These are phyloP conservation scores for Dasypolia templi DNA, from an alignment of 2,888 invertebrate genomes.

Conservation along the genomic window DNA sequence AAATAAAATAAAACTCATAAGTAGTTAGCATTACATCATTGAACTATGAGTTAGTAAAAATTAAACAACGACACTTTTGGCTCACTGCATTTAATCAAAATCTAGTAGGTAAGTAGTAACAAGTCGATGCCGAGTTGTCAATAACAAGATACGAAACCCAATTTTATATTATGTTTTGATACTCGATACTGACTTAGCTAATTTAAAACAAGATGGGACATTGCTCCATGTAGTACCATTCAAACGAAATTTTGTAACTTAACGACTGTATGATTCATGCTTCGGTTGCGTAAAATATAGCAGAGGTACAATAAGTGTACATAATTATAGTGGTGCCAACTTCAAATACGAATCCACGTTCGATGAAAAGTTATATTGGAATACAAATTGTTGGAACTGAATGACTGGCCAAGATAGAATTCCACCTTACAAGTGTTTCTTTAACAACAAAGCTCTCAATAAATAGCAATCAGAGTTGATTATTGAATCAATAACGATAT, in stretches of 20 bases:
- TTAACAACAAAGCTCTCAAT: conserved; percentile 64
- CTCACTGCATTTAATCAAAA: conserved; percentile 51
- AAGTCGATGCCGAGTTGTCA: conserved; percentile 49
- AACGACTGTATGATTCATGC: conserved; percentile 74
- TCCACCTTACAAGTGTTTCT: conserved; percentile 32
- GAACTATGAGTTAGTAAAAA: conserved; percentile 29
- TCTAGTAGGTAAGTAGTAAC: conserved; percentile 15
- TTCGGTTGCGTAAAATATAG: conserved; percentile 73
- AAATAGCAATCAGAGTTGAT: conserved; percentile 72
- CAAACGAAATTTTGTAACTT: conserved; percentile 68
- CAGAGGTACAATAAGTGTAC: conserved; percentile 66
- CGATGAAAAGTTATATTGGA: conserved; percentile 31
- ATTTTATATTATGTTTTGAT: conserved; percentile 65
- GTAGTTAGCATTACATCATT: conserved; percentile 21
- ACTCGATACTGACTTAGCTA: conserved; percentile 53
- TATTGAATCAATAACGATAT: conserved; percentile 68
- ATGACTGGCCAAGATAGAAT: conserved; percentile 29
- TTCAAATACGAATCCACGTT: conserved; percentile 47
- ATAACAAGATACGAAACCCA: conserved; percentile 57
- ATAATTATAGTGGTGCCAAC: conserved; percentile 69
- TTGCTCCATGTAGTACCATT: conserved; percentile 59
- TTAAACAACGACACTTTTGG: conserved; percentile 41
- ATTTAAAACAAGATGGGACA: conserved; percentile 60
- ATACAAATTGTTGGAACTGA: conserved; percentile 27
- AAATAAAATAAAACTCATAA: conserved; percentile 1